Evolutionary conservation across 2,797 vertebrate genomes (phyloP).

Genomic region (Danio kyathit): DNA sequence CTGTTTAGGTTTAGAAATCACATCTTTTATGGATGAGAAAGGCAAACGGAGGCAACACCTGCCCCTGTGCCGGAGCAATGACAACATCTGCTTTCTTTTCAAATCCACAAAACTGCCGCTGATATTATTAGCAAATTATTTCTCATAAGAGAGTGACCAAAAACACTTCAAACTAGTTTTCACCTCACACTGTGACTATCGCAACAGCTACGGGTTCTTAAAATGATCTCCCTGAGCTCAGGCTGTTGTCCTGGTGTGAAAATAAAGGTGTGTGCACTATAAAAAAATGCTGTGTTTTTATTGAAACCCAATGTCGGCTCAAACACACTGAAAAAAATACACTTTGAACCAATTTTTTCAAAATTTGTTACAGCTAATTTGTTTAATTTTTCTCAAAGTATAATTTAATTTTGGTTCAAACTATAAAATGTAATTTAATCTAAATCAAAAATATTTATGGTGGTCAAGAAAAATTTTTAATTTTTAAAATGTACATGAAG

Average conservation of each 20-base stretch:
- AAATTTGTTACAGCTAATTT: too few relatives aligned
- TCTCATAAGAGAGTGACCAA: not conserved
- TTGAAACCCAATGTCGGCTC: too few relatives aligned
- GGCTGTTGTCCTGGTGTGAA: slow-evolving; percentile 2
- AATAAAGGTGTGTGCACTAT: slow-evolving; percentile 1
- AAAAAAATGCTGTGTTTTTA: too few relatives aligned
- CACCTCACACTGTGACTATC: slow-evolving; percentile 33
- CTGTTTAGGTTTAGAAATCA: slow-evolving; percentile 60
- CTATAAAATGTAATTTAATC: too few relatives aligned
- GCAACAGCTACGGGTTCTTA: slow-evolving; percentile 20
- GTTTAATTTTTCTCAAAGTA: too few relatives aligned
- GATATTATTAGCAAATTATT: not conserved
- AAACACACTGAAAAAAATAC: too few relatives aligned
- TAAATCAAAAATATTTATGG: too few relatives aligned
- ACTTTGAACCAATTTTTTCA: too few relatives aligned
- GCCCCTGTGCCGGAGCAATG: slow-evolving; percentile 46
- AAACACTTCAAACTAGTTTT: not conserved
- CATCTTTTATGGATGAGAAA: slow-evolving; percentile 62
- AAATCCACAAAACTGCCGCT: not conserved
- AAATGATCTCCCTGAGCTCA: slow-evolving; percentile 1
- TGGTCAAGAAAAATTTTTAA: too few relatives aligned
- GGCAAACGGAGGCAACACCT: slow-evolving; percentile 59
- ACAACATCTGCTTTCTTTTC: slow-evolving; percentile 54
- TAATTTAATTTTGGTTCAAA: too few relatives aligned
- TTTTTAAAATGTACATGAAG: too few relatives aligned